A percentile compares a stretch with the other conserved stretches of the same genome.
phyloP scores from a whole-genome alignment of 2,888 invertebrate genomes.

The Hymenopus coronatus region DNA sequence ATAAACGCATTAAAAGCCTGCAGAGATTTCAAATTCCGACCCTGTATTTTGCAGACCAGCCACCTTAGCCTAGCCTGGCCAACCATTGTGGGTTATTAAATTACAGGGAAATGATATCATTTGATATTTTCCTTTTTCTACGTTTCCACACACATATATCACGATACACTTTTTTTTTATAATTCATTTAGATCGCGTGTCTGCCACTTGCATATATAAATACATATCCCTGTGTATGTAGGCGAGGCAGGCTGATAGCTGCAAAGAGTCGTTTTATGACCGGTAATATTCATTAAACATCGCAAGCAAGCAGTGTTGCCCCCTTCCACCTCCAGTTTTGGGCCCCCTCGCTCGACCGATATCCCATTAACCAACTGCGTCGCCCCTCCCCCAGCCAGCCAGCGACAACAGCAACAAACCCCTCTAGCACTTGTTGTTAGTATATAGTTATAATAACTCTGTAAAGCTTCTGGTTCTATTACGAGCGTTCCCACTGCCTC shows the following conservation, averaged over 20 bases:
- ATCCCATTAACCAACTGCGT: slow-evolving; percentile 19
- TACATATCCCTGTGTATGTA: too few relatives aligned
- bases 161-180: too few relatives aligned
- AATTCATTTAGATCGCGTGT: too few relatives aligned
- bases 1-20: too few relatives aligned
- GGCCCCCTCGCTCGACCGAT: not conserved
- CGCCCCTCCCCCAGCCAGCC: not conserved
- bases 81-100: too few relatives aligned
- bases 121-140: too few relatives aligned
- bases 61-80: too few relatives aligned
- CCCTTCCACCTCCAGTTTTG: not conserved
- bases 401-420: not conserved
- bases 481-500: not conserved
- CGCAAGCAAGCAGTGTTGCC: slow-evolving; percentile 2
- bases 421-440: not conserved
- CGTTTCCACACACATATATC: too few relatives aligned
- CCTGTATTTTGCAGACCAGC: too few relatives aligned
- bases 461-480: slow-evolving; percentile 8
- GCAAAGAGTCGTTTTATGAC: slow-evolving; percentile 22
- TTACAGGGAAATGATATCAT: too few relatives aligned
- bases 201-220: too few relatives aligned
- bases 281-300: slow-evolving; percentile 27
- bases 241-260: slow-evolving; percentile 16
- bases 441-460: slow-evolving; percentile 14
- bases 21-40: too few relatives aligned